Conservation (phyloP, 1,140 invertebrate species). For the Bombus affinis region DNA sequence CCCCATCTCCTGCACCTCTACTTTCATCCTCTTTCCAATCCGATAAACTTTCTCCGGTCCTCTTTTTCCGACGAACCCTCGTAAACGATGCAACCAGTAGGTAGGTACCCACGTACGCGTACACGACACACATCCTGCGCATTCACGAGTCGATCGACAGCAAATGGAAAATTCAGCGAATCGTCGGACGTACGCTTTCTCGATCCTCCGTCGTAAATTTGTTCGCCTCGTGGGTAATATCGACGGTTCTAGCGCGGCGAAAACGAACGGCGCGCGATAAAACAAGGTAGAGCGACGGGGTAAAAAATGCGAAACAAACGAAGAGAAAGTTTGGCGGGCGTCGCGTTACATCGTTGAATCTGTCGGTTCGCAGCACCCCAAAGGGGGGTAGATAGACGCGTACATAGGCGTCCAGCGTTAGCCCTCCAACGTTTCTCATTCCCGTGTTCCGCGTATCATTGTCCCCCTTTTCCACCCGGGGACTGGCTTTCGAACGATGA, state of each 20-base stretch:
- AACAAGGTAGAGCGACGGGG: neutral
- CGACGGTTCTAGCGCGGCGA: neutral
- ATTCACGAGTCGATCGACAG: neutral
- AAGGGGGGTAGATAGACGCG: slow-evolving; percentile 61
- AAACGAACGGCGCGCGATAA: neutral
- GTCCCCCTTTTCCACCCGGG: slow-evolving; percentile 55
- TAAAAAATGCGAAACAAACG: slow-evolving; percentile 45
- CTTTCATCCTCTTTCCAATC: slow-evolving; percentile 43
- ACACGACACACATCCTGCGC: neutral
- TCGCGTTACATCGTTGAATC: slow-evolving; percentile 76
- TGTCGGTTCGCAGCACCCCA: slow-evolving; percentile 64
- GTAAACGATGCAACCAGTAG: neutral
- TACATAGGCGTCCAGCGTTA: slow-evolving; percentile 51
- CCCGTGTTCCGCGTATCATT: slow-evolving; percentile 34
- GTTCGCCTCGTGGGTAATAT: neutral
- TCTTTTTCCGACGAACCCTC: neutral
- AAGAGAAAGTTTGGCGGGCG: slow-evolving; percentile 67
- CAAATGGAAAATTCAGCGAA: neutral
- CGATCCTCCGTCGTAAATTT: neutral
- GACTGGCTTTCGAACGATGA: slow-evolving; percentile 71
- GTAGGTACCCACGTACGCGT: neutral
- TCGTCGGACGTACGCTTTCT: too few relatives aligned
- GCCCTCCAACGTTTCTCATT: slow-evolving; percentile 59
- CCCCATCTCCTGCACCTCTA: slow-evolving; percentile 48
- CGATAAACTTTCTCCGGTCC: slow-evolving; percentile 23